phyloP scores from a whole-genome alignment of 2,888 invertebrate genomes.

The Phytoseiulus persimilis region DNA sequence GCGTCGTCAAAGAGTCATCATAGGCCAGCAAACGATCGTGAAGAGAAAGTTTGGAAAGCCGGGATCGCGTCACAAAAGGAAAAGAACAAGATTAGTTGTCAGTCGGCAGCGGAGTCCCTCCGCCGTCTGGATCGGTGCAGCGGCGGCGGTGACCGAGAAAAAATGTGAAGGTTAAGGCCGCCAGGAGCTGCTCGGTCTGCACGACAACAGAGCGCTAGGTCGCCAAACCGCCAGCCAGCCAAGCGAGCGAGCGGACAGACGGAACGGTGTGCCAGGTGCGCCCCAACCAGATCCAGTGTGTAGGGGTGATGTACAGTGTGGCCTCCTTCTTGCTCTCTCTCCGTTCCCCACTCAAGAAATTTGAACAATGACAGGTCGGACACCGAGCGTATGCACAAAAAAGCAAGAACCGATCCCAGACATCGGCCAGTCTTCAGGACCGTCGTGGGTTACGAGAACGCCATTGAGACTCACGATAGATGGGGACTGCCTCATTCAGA shows the following conservation, averaged over 20 bases:
- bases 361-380: background rate
- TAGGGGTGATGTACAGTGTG: background rate
- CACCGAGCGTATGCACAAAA: background rate
- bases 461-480: background rate
- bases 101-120: background rate
- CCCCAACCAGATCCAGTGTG: constrained; percentile 17
- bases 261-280: constrained; percentile 36
- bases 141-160: background rate
- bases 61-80: background rate
- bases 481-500: background rate
- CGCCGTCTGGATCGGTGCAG: background rate
- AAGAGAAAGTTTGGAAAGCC: no score
- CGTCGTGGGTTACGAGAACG: background rate
- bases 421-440: background rate
- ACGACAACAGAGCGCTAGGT: background rate
- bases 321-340: background rate
- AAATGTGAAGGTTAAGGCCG: background rate
- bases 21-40: no score
- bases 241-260: background rate
- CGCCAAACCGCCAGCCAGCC: background rate
- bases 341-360: background rate
- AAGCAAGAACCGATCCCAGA: background rate
- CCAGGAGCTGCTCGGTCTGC: background rate
- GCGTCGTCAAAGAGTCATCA: no score
- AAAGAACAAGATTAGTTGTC: background rate